Evolutionary conservation across 2,888 invertebrate species (phyloP).

Genomic region (Cinara cedri): DNA sequence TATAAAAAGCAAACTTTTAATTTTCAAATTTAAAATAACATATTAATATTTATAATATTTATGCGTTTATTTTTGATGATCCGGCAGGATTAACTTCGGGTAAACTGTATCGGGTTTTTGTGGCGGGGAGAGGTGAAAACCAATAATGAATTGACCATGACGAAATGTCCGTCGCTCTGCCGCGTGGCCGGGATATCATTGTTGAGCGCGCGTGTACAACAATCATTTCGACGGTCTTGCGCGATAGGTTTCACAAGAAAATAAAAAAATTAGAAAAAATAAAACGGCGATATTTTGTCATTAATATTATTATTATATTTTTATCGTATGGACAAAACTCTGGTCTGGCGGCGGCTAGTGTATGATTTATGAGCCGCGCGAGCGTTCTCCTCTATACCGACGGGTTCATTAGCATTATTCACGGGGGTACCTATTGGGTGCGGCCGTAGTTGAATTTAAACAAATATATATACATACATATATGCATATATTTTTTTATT

Average conservation of each 20-base stretch:
- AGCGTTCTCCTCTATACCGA: conserved; percentile 41
- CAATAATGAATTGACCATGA: no score
- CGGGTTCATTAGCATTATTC: conserved; percentile 55
- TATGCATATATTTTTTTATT: no score
- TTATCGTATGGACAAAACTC: conserved; percentile 29
- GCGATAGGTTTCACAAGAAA: conserved; percentile 10
- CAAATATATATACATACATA: no score
- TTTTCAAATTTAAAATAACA: no score
- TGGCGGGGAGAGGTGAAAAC: no score
- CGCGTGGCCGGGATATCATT: no score
- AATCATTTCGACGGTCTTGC: conserved; percentile 11
- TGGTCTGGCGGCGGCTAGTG: conserved; percentile 16
- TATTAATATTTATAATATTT: no score
- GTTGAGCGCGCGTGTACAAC: neutral
- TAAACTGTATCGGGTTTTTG: neutral
- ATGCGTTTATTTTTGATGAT: no score
- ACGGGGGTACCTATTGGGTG: conserved; percentile 54
- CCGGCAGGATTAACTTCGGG: no score
- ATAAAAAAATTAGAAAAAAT: conserved; percentile 26
- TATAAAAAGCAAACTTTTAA: no score
- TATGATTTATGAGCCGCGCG: conserved; percentile 52
- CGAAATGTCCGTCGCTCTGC: no score
- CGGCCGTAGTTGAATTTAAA: conserved; percentile 33
- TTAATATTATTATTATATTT: neutral
- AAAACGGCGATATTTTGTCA: neutral